phyloP scores from a whole-genome alignment of 2,113 vertebrate species.

The Trochalopteron elliotii region DNA sequence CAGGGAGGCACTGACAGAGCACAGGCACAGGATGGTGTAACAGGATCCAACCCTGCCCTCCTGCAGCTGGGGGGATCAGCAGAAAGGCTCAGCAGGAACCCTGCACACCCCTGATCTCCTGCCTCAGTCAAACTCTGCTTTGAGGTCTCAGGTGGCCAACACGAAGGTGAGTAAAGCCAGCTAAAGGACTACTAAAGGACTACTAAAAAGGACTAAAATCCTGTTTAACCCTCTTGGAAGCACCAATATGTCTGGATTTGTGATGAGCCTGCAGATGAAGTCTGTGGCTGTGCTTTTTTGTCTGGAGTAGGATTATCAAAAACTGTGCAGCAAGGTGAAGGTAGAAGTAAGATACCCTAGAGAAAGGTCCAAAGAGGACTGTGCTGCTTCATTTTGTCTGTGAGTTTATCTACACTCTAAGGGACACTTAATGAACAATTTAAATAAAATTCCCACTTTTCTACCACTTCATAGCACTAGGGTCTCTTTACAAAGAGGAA shows the following conservation, averaged over 20 bases:
- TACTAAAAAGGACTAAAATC: background rate
- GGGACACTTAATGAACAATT: background rate
- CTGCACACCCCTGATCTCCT: background rate
- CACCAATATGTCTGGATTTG: background rate
- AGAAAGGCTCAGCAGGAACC: background rate
- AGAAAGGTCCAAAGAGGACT: background rate
- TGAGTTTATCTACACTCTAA: background rate
- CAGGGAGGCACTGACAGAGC: background rate
- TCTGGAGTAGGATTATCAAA: background rate
- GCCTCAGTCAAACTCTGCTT: background rate
- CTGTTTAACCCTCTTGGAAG: background rate
- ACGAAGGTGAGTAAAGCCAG: background rate
- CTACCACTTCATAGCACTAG: background rate
- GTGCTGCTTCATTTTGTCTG: background rate
- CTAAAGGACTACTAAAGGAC: too few species aligned
- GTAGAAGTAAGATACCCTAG: background rate
- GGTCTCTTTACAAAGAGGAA: background rate
- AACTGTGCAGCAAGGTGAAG: background rate
- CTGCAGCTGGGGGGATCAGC: background rate
- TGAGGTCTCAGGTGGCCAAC: background rate
- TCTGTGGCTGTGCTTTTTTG: background rate
- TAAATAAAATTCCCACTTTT: background rate
- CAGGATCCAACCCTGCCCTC: background rate
- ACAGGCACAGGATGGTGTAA: fast-evolving
- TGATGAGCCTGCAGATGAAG: background rate